A percentile compares a stretch with the other conserved stretches of the same genome.
phyloP scores from a whole-genome alignment of 1,140 invertebrate species.

The Hyposmocoma kahamanoa region DNA sequence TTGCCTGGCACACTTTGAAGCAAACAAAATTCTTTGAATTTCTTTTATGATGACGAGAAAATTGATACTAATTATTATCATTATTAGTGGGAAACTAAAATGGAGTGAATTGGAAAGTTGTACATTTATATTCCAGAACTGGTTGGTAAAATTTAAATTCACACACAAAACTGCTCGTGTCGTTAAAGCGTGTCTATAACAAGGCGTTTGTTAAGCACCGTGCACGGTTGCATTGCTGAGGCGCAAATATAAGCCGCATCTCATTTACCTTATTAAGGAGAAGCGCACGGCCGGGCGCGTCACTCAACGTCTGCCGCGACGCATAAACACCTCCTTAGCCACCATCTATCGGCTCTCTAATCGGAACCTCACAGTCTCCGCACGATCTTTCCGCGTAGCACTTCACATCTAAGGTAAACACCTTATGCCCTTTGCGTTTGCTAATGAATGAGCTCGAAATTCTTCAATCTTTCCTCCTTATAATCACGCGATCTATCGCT shows the following conservation, averaged over 20 bases:
- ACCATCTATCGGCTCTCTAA: constrained; percentile 22
- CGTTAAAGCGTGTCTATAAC: constrained; percentile 35
- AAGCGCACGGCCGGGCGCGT: constrained; percentile 38
- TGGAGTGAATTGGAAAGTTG: no score
- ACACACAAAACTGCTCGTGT: constrained; percentile 20
- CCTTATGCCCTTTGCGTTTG: background rate
- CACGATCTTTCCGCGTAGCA: constrained; percentile 2
- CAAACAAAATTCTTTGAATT: no score
- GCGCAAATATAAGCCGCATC: constrained; percentile 45
- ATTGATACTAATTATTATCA: no score
- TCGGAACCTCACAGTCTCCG: constrained; percentile 9
- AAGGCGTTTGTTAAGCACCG: constrained; percentile 39
- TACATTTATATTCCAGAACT: no score
- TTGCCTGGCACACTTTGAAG: no score
- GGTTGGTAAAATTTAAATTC: no score
- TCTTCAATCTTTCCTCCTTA: background rate
- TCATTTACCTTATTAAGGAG: constrained; percentile 59
- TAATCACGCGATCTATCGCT: background rate
- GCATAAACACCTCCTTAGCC: constrained; percentile 42
- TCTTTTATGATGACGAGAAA: no score
- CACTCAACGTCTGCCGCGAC: constrained; percentile 50
- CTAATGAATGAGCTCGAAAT: constrained; percentile 4
- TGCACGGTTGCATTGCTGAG: constrained; percentile 8
- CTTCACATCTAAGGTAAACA: no score
- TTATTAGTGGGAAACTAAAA: no score